These are phyloP conservation scores for Albula goreensis DNA, from an alignment of 2,113 vertebrate species.

Conservation along the genomic window DNA sequence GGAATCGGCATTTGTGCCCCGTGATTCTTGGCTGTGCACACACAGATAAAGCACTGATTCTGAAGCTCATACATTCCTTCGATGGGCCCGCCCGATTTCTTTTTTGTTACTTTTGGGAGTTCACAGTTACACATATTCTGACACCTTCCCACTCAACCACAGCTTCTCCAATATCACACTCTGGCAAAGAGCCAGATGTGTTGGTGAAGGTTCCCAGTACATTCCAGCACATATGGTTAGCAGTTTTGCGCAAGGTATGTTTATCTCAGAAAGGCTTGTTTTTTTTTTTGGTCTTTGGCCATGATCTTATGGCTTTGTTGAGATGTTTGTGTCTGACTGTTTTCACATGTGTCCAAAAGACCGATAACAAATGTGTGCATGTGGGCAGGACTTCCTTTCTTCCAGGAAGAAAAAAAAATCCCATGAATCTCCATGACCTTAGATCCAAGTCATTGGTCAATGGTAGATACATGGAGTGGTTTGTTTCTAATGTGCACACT, in stretches of 20 bases:
- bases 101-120: neutral
- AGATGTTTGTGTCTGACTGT: neutral
- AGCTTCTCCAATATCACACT: neutral
- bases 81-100: too few relatives aligned
- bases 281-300: neutral
- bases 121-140: neutral
- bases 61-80: too few relatives aligned
- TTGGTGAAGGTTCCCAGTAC: neutral
- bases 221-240: neutral
- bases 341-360: neutral
- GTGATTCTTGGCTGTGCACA: too few relatives aligned
- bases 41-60: too few relatives aligned
- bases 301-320: neutral
- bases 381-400: neutral
- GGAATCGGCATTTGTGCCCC: too few relatives aligned
- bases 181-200: neutral
- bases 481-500: neutral
- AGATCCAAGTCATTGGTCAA: neutral
- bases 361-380: slow-evolving; percentile 14
- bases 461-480: neutral
- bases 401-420: slow-evolving; percentile 13
- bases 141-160: neutral
- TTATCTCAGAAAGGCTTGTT: neutral
- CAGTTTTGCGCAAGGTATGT: neutral
- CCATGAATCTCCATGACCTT: neutral